phyloP scores from a whole-genome alignment of 2,113 vertebrate genomes.

The Lamprotornis superbus region DNA sequence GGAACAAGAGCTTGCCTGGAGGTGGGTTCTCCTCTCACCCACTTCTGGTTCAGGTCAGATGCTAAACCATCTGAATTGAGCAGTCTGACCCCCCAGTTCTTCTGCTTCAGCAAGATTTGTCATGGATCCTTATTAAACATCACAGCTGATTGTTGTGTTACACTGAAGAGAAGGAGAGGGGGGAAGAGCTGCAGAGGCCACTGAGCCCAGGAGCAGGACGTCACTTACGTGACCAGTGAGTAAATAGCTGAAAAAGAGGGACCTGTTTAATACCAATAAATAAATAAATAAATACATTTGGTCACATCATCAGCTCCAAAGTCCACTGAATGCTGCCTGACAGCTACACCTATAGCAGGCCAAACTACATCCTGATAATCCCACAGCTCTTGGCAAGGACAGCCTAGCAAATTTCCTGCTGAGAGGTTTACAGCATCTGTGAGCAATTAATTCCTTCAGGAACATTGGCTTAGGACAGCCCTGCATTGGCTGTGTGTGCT shows the following conservation, averaged over 20 bases:
- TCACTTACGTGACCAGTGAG: neutral
- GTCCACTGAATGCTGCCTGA: neutral
- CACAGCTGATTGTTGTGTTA: neutral
- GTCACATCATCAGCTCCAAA: neutral
- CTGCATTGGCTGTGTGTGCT: rapidly evolving
- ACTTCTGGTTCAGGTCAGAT: neutral
- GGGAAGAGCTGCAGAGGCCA: neutral
- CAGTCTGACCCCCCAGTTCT: neutral
- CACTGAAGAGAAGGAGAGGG: neutral
- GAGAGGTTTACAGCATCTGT: neutral
- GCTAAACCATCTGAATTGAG: neutral
- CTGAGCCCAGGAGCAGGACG: neutral
- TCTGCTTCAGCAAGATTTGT: neutral
- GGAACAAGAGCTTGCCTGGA: neutral
- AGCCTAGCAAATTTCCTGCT: neutral
- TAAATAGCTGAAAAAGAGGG: neutral
- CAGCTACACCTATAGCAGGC: neutral
- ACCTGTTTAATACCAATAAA: neutral
- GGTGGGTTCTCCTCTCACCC: neutral
- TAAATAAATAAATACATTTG: neutral
- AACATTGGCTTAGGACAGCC: neutral
- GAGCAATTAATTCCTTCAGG: neutral
- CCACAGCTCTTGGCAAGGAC: neutral
- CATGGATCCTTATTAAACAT: neutral
- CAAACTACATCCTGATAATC: neutral